phyloP scores from a whole-genome alignment of 2,113 vertebrate genomes.

The Sclerurus mexicanus region DNA sequence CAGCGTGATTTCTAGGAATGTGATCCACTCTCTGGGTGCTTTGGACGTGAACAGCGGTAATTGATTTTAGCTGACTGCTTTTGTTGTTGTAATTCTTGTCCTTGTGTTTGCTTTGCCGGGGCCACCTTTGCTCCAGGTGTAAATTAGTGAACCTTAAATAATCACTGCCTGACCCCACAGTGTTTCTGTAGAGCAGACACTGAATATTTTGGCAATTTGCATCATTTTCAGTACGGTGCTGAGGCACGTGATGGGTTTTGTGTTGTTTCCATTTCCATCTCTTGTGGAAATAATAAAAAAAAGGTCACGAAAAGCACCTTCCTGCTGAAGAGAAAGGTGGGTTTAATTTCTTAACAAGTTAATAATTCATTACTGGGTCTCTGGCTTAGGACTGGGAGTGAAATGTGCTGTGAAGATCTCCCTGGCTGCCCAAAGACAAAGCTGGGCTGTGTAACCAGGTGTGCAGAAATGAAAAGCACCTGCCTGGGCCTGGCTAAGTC shows the following conservation, averaged over 20 bases:
- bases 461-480: background rate
- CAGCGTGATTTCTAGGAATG: background rate
- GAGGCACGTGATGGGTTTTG: background rate
- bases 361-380: background rate
- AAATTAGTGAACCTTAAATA: background rate
- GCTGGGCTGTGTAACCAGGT: background rate
- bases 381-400: background rate
- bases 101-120: background rate
- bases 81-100: background rate
- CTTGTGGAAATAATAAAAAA: background rate
- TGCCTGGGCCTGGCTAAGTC: background rate
- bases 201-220: background rate
- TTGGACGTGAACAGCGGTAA: background rate
- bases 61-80: background rate
- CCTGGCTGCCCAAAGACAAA: background rate
- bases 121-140: background rate
- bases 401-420: background rate
- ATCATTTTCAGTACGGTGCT: accelerated
- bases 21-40: background rate
- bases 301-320: accelerated
- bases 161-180: background rate
- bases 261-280: background rate
- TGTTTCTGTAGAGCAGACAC: background rate
- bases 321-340: background rate
- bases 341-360: background rate